A percentile compares a stretch with the other conserved stretches of the same genome.
Evolutionary conservation across 2,113 vertebrate genomes (phyloP).

Genomic region (Neofelis nebulosa): DNA sequence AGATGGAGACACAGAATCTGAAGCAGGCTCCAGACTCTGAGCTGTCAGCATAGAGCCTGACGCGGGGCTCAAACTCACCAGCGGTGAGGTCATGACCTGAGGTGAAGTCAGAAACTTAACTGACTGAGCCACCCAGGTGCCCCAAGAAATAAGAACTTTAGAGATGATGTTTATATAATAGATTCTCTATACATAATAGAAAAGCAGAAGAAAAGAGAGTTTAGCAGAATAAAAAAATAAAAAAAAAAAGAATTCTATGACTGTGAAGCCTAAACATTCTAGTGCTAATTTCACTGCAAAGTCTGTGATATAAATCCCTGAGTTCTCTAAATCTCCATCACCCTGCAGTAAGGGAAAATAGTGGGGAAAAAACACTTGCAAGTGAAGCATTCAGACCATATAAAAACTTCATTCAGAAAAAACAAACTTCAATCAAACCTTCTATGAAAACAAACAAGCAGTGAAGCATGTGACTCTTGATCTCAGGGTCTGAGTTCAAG

Average conservation of each 20-base stretch:
- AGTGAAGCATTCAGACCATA: not conserved
- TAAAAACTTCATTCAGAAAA: not conserved
- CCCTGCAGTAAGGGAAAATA: not conserved
- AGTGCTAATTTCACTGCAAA: constrained; percentile 27
- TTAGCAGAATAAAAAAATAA: not conserved
- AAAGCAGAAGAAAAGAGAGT: not conserved
- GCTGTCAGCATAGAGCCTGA: too few species aligned
- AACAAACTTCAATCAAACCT: not conserved
- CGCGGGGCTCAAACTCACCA: too few species aligned
- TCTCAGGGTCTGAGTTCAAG: not conserved
- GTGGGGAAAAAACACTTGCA: not conserved
- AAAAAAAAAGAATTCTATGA: not conserved
- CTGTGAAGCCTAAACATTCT: not conserved
- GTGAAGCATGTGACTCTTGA: not conserved
- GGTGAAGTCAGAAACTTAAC: too few species aligned
- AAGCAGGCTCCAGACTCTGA: too few species aligned
- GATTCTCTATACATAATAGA: not conserved
- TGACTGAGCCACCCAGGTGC: too few species aligned
- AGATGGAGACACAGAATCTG: too few species aligned
- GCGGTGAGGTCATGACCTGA: too few species aligned
- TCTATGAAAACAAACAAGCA: not conserved
- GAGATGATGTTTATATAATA: not conserved
- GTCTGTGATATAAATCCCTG: not conserved
- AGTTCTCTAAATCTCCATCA: not conserved
- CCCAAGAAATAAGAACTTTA: not conserved